Evolutionary conservation across 1,140 invertebrate species (phyloP).

Genomic region (Adoxophyes honmai): DNA sequence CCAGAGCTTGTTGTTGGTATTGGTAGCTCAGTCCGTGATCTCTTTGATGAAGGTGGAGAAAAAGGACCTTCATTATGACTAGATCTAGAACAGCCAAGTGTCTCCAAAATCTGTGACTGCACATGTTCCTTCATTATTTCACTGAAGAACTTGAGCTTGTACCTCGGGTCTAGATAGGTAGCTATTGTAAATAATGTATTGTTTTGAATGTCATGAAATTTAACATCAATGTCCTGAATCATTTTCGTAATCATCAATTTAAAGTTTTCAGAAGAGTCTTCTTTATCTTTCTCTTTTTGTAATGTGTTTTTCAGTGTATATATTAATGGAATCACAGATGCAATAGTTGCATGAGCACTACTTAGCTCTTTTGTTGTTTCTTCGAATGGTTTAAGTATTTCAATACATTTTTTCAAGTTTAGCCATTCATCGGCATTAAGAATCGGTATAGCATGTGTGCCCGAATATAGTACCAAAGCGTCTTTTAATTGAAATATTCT

Average conservation of each 20-base stretch:
- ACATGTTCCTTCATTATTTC: too few relatives aligned
- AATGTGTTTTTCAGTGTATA: slow-evolving; percentile 20
- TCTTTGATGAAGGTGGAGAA: too few relatives aligned
- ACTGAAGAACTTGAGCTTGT: slow-evolving; percentile 39
- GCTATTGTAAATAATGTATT: slow-evolving; percentile 31
- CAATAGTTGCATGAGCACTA: slow-evolving; percentile 25
- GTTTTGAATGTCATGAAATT: slow-evolving; percentile 28
- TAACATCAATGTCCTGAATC: slow-evolving; percentile 20
- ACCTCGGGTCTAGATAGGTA: slow-evolving; percentile 38
- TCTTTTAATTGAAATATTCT: slow-evolving; percentile 37
- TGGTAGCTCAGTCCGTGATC: too few relatives aligned
- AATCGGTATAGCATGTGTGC: slow-evolving; percentile 21
- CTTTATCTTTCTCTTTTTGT: slow-evolving; percentile 20
- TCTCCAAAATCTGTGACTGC: too few relatives aligned
- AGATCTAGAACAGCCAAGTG: too few relatives aligned
- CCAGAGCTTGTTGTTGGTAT: too few relatives aligned
- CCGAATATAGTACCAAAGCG: slow-evolving; percentile 31
- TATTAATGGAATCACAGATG: slow-evolving; percentile 28
- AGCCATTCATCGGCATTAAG: slow-evolving; percentile 34
- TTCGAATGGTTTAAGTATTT: slow-evolving; percentile 33
- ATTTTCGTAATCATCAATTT: slow-evolving; percentile 12
- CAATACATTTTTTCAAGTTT: slow-evolving; percentile 31
- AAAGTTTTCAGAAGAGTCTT: not conserved
- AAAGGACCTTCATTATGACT: too few relatives aligned
- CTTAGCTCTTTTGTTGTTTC: slow-evolving; percentile 34